Percentiles rank a stretch among this genome's conserved stretches.
Evolutionary conservation across 2,888 invertebrate species (phyloP).

Genomic region (Drosophila siamana): DNA sequence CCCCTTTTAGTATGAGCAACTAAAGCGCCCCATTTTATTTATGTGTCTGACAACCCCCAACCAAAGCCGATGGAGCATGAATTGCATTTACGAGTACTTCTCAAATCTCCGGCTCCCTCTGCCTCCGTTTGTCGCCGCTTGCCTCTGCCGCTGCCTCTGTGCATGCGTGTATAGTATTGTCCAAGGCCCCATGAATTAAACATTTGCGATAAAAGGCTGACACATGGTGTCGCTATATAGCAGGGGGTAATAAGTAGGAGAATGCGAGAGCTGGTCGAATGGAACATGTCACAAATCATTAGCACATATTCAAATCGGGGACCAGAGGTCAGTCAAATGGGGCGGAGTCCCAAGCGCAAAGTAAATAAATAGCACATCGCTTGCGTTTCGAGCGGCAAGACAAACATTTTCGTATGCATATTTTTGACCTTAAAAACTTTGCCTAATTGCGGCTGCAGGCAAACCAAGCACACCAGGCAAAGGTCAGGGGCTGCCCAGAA

Average conservation of each 20-base stretch:
- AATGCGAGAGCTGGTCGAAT: constrained; percentile 7
- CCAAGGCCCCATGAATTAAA: constrained; percentile 68
- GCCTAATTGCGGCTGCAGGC: constrained; percentile 75
- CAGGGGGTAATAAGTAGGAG: constrained; percentile 15
- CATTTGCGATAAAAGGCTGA: constrained; percentile 68
- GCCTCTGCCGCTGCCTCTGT: not conserved
- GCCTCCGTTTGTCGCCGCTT: not conserved
- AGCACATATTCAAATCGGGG: constrained; percentile 77
- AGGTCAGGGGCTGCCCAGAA: constrained; percentile 70
- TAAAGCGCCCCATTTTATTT: constrained; percentile 76
- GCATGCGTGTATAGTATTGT: constrained; percentile 28
- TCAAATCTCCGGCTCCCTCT: not conserved
- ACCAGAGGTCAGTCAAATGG: constrained; percentile 48
- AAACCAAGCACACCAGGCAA: constrained; percentile 15
- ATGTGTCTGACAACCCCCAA: constrained; percentile 60
- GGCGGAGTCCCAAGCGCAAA: constrained; percentile 32
- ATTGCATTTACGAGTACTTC: constrained; percentile 17
- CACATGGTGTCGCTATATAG: too few relatives aligned
- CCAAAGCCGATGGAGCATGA: constrained; percentile 13
- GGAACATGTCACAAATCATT: constrained; percentile 75
- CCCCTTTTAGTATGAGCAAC: constrained; percentile 73
- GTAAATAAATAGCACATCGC: constrained; percentile 37
- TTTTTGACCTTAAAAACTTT: constrained; percentile 66
- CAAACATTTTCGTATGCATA: constrained; percentile 65
- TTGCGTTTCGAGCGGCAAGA: constrained; percentile 23